Evolutionary conservation across 2,797 vertebrate genomes (phyloP), one percentile per base, ranked within the genome.

Genomic region (Syngnathus rostellatus): DNA sequence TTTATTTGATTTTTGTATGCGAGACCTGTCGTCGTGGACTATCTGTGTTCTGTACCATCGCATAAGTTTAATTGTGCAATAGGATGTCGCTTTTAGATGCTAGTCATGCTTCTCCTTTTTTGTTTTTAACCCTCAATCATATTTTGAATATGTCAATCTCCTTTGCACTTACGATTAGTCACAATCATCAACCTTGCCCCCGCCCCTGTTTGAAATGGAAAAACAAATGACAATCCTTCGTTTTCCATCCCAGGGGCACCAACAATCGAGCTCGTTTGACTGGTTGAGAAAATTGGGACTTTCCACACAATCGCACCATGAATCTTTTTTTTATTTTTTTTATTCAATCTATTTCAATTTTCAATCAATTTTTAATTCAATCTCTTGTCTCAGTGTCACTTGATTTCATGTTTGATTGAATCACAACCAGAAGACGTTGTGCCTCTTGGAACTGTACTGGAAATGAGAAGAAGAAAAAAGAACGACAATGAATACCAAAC

Each of bases 31-130:
- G 60, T 77, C 86, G 91, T 79, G 85, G 83, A 90, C 87, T 83
- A 81, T 89, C 79, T 82, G 85, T 93, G 85, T 79, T 77, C 88
- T 89, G 86, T 93, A 89, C 92, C 89, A 90, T 90, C 83, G 37
- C 55, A 37, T 16, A 16, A 90, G 45, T 83, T 93, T 91, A 91
- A 92, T 93, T 88, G 95, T 98, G 94, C 94, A 95, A 96, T 96
- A 94, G 94, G 93, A 91, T 91, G 58, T 94, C 94, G 92, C 82
- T 91, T 92, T 92, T 92, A 91, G 87, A 86, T 87, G 92, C 89
- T 88, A 90, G 84, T 43, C 39, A 78, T 80, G 79, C 81, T 84
- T 48, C 84, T 43, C 10, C 25, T 65, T 19, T 51, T 76, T 81
- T 74, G 19, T 45, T 66, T 77, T 83, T 79, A 65, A 72, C 80